These are phyloP conservation scores for Tetramorium simillimum DNA, from an alignment of 1,140 invertebrate species.

Conservation along the genomic window DNA sequence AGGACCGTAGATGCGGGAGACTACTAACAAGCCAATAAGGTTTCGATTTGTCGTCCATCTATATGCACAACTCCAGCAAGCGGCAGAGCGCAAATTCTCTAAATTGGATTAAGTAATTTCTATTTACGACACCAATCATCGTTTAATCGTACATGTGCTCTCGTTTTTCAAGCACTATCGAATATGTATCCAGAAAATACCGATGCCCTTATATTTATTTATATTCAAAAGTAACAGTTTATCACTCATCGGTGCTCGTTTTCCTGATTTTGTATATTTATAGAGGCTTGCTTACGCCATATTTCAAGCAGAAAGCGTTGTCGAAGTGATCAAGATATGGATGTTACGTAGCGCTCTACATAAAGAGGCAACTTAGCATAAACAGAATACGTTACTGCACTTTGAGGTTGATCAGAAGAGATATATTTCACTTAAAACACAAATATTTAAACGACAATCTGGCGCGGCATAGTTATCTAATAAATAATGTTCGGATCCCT, in stretches of 20 bases:
- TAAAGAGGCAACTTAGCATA: not conserved
- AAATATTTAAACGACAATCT: conserved; percentile 50
- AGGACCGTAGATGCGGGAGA: not conserved
- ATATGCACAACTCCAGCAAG: conserved; percentile 41
- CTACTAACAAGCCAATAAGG: conserved; percentile 35
- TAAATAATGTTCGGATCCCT: not conserved
- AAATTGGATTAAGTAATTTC: conserved; percentile 56
- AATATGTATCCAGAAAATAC: not conserved
- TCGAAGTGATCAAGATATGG: not conserved
- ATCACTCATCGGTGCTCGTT: not conserved
- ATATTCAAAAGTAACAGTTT: not conserved
- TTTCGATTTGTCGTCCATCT: conserved; percentile 34
- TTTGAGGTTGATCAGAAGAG: conserved; percentile 22
- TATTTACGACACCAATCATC: conserved; percentile 24
- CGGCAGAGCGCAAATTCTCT: conserved; percentile 26
- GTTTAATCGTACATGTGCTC: not conserved
- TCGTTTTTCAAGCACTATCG: not conserved
- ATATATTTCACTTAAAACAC: conserved; percentile 46
- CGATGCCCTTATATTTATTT: conserved; percentile 1
- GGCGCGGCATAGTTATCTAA: not conserved
- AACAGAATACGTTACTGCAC: not conserved
- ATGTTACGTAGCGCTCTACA: not conserved
- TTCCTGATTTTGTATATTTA: conserved; percentile 20
- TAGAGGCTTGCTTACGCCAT: not conserved
- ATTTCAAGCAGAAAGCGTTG: not conserved